These are phyloP conservation scores for Phallusia fumigata DNA, from an alignment of 23 tunicate species.

Conservation along the genomic window DNA sequence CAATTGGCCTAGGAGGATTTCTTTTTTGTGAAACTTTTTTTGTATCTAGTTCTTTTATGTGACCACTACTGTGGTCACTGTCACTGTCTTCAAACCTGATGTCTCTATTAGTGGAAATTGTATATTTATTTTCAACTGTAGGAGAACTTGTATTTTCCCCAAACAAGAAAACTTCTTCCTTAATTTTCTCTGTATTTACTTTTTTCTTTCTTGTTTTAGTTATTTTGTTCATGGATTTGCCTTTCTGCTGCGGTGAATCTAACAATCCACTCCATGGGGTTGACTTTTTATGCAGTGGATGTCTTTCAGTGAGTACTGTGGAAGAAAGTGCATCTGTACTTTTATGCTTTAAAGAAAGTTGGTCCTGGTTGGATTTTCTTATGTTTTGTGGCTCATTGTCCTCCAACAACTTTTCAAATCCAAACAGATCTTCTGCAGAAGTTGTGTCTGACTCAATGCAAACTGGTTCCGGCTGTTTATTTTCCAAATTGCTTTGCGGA, in stretches of 20 bases:
- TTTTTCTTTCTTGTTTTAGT: not conserved
- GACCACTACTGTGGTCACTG: not conserved
- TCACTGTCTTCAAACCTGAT: too few relatives aligned
- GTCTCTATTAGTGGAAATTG: too few relatives aligned
- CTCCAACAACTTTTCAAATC: not conserved
- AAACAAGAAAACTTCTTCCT: not conserved
- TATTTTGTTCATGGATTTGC: not conserved
- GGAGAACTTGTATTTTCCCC: not conserved
- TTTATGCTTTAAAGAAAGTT: not conserved
- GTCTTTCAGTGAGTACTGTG: not conserved
- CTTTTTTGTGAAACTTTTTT: not conserved
- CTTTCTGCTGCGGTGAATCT: not conserved
- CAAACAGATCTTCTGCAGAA: not conserved
- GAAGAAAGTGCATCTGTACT: not conserved
- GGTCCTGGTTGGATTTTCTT: too few relatives aligned
- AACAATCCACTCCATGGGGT: slow-evolving; percentile 11
- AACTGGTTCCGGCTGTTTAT: too few relatives aligned
- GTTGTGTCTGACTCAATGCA: too few relatives aligned
- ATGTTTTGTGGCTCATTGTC: too few relatives aligned
- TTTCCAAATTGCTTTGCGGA: too few relatives aligned
- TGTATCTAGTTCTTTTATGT: not conserved
- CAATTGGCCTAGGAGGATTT: not conserved
- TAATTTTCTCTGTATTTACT: not conserved
- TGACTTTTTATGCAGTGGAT: not conserved
- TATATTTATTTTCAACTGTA: not conserved